Base-by-base conservation (phyloP, 2,113 vertebrate species). In the Cisticola juncidis region DNA sequence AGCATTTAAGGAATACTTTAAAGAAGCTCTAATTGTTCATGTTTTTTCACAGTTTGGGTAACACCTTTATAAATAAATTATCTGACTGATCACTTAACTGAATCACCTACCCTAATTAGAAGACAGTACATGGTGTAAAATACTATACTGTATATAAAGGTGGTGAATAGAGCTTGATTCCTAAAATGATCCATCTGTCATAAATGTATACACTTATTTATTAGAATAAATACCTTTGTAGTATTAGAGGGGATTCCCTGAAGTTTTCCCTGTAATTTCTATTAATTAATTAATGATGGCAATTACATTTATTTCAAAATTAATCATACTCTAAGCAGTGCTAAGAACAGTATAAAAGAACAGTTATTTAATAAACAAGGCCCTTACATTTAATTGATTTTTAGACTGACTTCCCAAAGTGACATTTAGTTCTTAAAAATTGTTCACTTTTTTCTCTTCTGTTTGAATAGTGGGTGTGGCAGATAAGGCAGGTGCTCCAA, bases 61-160 rank as follows among this genome's bases (percentile, higher is more conserved):
- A 89, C 70, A 94, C 38, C 35, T 90, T 96, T 79, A 89, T 62
- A 89, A 81, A 58, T 66, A 83, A 95, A 69, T 94, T 70, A 89
- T 83, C 68, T 88, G 54, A 91, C 58, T 76, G 92, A 91, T 72
- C 53, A 84, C 36, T 93, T 73, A 61, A 60, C 40, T 42, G 51
- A 95, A 93, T 92, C 90, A 93, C 77, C 53, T 82, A 36, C 53
- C 29, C 31, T 66, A 86, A 88, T 69, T 44, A 60, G 76, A 71
- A 24, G 68, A 78, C 28, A 64, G 71, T 62, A 51, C 33, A 13
- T 3, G 3, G 6, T 68, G 36, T 19, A 23, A 13, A 38, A 62
- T 8, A 44, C 54, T 45, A 4, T 35, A 26, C 29, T 64, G 33
- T 29, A 48, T 13, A 31, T 69, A 66, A 66, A 64, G 58, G 64